These are phyloP conservation scores for Chirona hameri DNA, from an alignment of 2,888 invertebrate genomes.

Conservation along the genomic window DNA sequence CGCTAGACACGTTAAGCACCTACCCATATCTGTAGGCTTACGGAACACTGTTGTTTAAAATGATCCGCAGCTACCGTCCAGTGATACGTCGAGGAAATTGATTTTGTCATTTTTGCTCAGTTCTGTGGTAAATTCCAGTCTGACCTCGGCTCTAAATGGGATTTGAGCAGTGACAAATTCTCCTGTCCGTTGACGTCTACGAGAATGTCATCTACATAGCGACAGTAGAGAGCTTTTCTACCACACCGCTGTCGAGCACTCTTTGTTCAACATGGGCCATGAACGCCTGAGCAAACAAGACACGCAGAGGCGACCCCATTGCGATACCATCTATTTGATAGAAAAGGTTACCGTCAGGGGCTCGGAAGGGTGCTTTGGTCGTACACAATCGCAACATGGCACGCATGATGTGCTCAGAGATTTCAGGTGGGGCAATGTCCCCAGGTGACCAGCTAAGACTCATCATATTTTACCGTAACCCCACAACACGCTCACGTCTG, in stretches of 20 bases:
- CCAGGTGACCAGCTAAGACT: too few relatives aligned
- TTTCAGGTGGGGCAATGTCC: neutral
- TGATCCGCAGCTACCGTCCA: neutral
- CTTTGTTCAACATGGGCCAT: neutral
- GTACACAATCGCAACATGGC: neutral
- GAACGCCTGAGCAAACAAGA: neutral
- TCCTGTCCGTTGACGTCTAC: neutral
- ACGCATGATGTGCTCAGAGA: neutral
- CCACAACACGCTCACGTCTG: too few relatives aligned
- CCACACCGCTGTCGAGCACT: neutral
- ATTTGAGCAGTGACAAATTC: neutral
- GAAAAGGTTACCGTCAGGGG: neutral
- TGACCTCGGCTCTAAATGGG: neutral
- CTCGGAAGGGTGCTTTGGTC: neutral
- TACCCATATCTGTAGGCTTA: neutral
- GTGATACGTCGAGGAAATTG: neutral
- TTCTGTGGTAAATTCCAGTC: neutral
- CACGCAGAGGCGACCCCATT: neutral
- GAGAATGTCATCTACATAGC: neutral
- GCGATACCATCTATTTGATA: too few relatives aligned
- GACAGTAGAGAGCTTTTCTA: neutral
- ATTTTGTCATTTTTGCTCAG: neutral
- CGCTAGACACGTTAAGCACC: neutral
- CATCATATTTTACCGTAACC: too few relatives aligned
- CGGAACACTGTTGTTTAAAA: neutral